Conservation (phyloP, 2,888 invertebrate genomes). For the Sinodicranocentrus sp. region DNA sequence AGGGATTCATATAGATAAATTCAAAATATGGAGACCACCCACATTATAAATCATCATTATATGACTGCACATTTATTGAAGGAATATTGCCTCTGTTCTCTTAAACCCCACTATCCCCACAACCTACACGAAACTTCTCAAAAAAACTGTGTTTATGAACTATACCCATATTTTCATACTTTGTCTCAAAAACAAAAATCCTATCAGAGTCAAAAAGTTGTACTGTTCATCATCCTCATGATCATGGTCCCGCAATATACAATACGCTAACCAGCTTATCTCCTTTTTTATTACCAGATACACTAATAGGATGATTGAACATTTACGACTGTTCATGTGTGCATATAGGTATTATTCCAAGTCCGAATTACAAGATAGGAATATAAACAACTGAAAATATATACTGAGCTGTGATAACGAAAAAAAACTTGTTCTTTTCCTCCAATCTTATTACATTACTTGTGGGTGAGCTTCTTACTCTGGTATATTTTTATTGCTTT, state of each 20-base stretch:
- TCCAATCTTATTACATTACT: neutral
- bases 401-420: slow-evolving; percentile 32
- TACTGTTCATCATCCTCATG: too few species aligned
- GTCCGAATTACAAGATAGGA: slow-evolving; percentile 47
- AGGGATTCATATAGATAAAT: slow-evolving; percentile 64
- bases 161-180: too few species aligned
- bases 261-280: too few species aligned
- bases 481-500: slow-evolving; percentile 3
- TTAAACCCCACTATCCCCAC: too few species aligned
- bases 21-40: slow-evolving; percentile 73
- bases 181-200: too few species aligned
- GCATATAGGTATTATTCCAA: too few species aligned
- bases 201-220: too few species aligned
- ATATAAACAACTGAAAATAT: slow-evolving; percentile 18
- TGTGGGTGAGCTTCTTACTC: neutral
- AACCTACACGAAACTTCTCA: neutral
- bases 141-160: too few species aligned
- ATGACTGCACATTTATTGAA: slow-evolving; percentile 67
- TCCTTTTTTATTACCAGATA: slow-evolving; percentile 45
- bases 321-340: slow-evolving; percentile 11
- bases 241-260: too few species aligned
- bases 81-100: slow-evolving; percentile 59
- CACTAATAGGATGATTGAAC: slow-evolving; percentile 65
- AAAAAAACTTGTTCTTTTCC: slow-evolving; percentile 48
- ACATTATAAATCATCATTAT: slow-evolving; percentile 73